These are phyloP conservation scores for Ruditapes philippinarum DNA, from an alignment of 1,140 invertebrate species.

Conservation along the genomic window DNA sequence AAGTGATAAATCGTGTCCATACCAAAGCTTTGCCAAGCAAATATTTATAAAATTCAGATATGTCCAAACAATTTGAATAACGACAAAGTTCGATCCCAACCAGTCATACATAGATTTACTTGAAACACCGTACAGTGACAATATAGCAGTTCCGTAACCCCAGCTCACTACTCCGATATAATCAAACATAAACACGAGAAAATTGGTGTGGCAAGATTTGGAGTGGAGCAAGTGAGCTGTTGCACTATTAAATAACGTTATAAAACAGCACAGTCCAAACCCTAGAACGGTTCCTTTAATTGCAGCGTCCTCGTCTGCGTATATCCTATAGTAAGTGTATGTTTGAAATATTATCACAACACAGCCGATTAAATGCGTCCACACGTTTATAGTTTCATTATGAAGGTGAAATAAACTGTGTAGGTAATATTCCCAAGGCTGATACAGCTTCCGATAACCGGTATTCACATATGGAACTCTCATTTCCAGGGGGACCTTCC, in stretches of 20 bases:
- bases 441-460: conserved; percentile 79
- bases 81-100: conserved; percentile 59
- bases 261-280: conserved; percentile 62
- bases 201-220: conserved; percentile 75
- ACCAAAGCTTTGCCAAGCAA: conserved; percentile 71
- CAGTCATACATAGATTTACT: conserved; percentile 58
- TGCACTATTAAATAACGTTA: conserved; percentile 70
- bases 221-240: conserved; percentile 80
- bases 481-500: conserved; percentile 74
- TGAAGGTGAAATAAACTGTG: conserved; percentile 80
- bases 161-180: conserved; percentile 80
- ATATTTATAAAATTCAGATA: conserved; percentile 69
- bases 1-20: conserved; percentile 59
- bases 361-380: conserved; percentile 82
- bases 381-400: conserved; percentile 84
- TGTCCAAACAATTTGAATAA: conserved; percentile 64
- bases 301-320: conserved; percentile 5
- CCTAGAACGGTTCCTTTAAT: conserved; percentile 63
- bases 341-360: conserved; percentile 69
- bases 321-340: conserved; percentile 51
- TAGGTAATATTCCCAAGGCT: conserved; percentile 82
- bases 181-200: conserved; percentile 78
- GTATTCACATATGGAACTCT: conserved; percentile 76
- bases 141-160: conserved; percentile 74
- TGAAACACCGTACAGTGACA: conserved; percentile 71